Evolutionary conservation across 2,797 vertebrate species (phyloP).

Genomic region (Gadopsis marmoratus): DNA sequence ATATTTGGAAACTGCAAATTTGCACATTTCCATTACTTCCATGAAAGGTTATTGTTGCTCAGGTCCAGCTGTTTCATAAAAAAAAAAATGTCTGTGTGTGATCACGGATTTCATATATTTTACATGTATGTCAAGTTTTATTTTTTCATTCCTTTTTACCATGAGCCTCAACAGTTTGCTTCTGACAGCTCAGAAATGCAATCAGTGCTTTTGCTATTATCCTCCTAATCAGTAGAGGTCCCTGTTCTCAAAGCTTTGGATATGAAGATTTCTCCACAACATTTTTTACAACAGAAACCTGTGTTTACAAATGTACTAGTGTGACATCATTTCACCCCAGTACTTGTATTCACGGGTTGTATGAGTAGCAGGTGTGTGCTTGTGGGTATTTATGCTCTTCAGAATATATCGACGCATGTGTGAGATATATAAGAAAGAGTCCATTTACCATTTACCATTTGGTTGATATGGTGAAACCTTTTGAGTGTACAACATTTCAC

Average conservation of each 20-base stretch:
- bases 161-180: background rate
- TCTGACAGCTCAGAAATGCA: background rate
- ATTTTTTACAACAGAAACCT: background rate
- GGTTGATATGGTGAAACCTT: background rate
- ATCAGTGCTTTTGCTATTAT: conserved; percentile 47
- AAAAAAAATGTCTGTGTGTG: background rate
- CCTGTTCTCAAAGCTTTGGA: conserved; percentile 41
- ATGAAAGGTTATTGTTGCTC: background rate
- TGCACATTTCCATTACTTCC: conserved; percentile 44
- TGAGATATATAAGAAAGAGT: too few species aligned
- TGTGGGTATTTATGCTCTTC: conserved; percentile 15
- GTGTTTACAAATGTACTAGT: conserved; percentile 28
- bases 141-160: conserved; percentile 17
- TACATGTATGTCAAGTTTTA: background rate
- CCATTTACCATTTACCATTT: too few species aligned
- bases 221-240: conserved; percentile 65
- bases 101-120: background rate
- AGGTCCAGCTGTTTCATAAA: background rate
- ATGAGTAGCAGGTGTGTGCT: conserved; percentile 6
- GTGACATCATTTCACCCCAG: conserved; percentile 14
- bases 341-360: conserved; percentile 10
- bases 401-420: background rate
- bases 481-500: conserved; percentile 18
- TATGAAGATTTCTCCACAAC: background rate
- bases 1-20: background rate